A percentile compares a stretch with the other conserved stretches of the same genome.
phyloP scores from a whole-genome alignment of 2,113 vertebrate species.

The Orientallactaga bullata region DNA sequence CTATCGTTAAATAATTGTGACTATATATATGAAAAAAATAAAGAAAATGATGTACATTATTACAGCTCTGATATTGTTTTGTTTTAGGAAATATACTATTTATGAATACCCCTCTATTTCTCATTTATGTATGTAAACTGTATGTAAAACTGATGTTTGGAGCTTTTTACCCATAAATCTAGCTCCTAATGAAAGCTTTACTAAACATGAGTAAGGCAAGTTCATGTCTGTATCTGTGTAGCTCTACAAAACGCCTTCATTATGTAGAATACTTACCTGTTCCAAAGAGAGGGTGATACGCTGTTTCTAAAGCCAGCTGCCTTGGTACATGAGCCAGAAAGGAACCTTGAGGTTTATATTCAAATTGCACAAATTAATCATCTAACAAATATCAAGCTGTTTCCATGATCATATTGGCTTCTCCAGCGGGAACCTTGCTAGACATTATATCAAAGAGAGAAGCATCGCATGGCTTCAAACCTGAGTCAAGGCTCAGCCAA shows the following conservation, averaged over 20 bases:
- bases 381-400: not conserved
- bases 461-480: not conserved
- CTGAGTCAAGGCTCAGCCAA: not conserved
- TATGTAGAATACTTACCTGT: not conserved
- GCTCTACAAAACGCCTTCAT: not conserved
- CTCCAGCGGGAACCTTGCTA: not conserved
- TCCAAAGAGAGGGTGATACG: not conserved
- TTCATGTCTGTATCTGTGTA: not conserved
- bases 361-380: not conserved
- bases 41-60: too few relatives aligned
- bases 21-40: too few relatives aligned
- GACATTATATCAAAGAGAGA: not conserved
- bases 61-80: too few relatives aligned
- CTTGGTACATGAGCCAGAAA: not conserved
- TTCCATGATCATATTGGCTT: not conserved
- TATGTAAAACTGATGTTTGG: too few relatives aligned
- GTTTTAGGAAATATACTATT: too few relatives aligned
- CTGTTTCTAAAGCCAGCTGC: slow-evolving; percentile 7
- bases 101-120: too few relatives aligned
- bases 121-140: too few relatives aligned
- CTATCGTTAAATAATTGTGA: too few relatives aligned
- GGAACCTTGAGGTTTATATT: not conserved
- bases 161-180: too few relatives aligned
- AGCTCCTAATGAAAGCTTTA: not conserved
- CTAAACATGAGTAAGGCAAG: not conserved